phyloP scores from a whole-genome alignment of 2,888 invertebrate species.

The Ramazzottius varieornatus region DNA sequence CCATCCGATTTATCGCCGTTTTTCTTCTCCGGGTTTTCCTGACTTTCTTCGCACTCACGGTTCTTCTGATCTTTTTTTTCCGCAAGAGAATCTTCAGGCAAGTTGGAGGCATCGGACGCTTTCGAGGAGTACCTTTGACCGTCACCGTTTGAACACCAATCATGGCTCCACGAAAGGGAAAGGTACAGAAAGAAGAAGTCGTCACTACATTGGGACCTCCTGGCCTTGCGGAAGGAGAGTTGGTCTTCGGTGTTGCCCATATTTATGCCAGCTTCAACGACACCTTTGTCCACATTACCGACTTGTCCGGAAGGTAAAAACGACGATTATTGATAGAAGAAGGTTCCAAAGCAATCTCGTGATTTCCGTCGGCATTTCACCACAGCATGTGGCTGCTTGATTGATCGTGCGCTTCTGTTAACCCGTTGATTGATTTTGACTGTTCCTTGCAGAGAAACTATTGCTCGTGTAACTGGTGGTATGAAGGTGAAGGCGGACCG shows the following conservation, averaged over 20 bases:
- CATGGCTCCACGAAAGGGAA: conserved; percentile 94
- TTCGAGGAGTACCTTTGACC: too few species aligned
- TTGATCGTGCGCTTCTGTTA: too few species aligned
- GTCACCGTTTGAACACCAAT: too few species aligned
- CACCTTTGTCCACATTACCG: conserved; percentile 98
- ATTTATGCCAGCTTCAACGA: conserved; percentile 99
- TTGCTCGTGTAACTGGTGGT: conserved; percentile 47
- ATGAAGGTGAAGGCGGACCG: conserved; percentile 99
- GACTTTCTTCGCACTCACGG: too few species aligned
- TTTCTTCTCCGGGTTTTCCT: too few species aligned
- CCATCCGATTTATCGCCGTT: too few species aligned
- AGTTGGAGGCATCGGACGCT: too few species aligned
- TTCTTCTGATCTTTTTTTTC: too few species aligned
- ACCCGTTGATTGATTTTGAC: background rate
- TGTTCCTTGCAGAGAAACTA: conserved; percentile 28
- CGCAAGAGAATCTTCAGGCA: too few species aligned
- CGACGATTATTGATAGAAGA: conserved; percentile 10
- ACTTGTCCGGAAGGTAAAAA: conserved; percentile 68
- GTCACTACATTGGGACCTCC: conserved; percentile 84
- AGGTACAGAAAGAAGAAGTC: conserved; percentile 82
- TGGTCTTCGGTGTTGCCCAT: conserved; percentile 94
- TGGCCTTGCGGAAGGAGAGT: conserved; percentile 84
- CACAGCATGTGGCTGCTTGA: too few species aligned
- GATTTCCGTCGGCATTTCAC: too few species aligned
- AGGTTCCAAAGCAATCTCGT: background rate